Evolutionary conservation across 2,113 vertebrate species (phyloP).

Genomic region (Bubalus kerabau): DNA sequence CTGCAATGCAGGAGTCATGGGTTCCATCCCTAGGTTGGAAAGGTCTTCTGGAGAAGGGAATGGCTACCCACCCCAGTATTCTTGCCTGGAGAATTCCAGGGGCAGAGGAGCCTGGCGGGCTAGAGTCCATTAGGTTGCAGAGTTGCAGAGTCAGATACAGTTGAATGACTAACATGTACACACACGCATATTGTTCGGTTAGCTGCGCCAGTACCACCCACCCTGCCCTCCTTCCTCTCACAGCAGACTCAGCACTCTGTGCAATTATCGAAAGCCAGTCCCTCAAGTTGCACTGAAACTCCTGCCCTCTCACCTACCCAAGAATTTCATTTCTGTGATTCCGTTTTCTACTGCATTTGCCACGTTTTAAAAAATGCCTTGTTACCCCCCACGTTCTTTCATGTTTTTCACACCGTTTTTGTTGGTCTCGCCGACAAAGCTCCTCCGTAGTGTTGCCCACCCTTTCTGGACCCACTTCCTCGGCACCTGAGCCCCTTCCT

Average conservation of each 20-base stretch:
- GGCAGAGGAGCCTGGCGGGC: neutral
- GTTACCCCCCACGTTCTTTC: neutral
- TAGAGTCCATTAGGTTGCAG: neutral
- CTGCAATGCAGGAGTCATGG: neutral
- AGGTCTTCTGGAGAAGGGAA: neutral
- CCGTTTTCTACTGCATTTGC: neutral
- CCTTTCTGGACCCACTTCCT: neutral
- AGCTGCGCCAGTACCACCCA: rapidly evolving
- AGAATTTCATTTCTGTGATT: neutral
- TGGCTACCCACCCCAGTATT: neutral
- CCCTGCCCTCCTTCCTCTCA: no score
- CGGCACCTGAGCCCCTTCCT: neutral
- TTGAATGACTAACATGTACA: neutral
- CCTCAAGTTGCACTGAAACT: no score
- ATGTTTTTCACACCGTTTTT: neutral
- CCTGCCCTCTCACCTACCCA: neutral
- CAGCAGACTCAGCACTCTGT: rapidly evolving
- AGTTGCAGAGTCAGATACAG: neutral
- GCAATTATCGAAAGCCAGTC: rapidly evolving
- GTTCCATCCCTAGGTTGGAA: neutral
- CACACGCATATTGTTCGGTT: rapidly evolving
- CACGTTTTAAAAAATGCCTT: neutral
- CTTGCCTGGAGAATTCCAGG: neutral
- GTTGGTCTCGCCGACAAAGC: neutral
- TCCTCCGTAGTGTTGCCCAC: no score